These are phyloP conservation scores for Callospermophilus lateralis DNA, from an alignment of 2,113 vertebrate species.

Conservation along the genomic window DNA sequence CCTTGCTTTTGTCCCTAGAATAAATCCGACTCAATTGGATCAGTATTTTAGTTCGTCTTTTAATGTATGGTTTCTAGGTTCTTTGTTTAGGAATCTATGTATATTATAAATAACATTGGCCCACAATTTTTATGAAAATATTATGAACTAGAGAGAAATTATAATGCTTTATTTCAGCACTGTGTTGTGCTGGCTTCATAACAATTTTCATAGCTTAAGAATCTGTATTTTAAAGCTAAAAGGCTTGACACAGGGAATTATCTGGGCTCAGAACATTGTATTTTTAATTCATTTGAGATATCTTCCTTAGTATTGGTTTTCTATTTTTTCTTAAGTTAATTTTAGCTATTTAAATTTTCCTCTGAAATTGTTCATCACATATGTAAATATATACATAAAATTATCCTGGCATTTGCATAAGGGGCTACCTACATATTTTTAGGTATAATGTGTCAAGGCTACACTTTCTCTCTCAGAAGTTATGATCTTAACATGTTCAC, in stretches of 20 bases:
- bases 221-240: not conserved
- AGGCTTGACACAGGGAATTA: not conserved
- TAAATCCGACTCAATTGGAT: not conserved
- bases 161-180: not conserved
- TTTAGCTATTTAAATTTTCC: not conserved
- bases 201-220: not conserved
- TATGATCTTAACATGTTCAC: not conserved
- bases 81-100: not conserved
- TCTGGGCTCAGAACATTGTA: not conserved
- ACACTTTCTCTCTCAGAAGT: not conserved
- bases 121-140: not conserved
- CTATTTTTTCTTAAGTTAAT: not conserved
- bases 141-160: not conserved
- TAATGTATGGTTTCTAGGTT: not conserved
- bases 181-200: not conserved
- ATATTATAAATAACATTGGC: not conserved
- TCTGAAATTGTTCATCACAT: not conserved
- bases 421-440: not conserved
- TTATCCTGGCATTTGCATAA: not conserved
- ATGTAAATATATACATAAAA: not conserved
- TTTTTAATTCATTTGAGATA: not conserved
- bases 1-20: not conserved
- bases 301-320: not conserved
- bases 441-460: not conserved
- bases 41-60: not conserved